Conservation (phyloP, 2,797 vertebrate genomes). For the Pangasius macronema region DNA sequence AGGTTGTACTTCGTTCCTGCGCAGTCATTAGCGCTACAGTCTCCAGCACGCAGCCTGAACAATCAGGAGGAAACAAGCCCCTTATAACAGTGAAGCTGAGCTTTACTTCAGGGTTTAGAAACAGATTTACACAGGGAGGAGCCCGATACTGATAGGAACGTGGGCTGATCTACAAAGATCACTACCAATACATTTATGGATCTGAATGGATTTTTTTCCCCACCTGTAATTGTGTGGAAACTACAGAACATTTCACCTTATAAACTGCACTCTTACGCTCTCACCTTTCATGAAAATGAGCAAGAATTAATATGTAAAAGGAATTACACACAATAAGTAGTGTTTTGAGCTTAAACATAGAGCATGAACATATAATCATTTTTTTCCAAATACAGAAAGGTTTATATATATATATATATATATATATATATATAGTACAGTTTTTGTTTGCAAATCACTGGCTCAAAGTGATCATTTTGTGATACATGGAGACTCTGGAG, state of each 20-base stretch:
- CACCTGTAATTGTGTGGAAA: not conserved
- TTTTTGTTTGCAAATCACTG: not conserved
- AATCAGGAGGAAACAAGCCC: not conserved
- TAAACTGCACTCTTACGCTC: too few species aligned
- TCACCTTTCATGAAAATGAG: not conserved
- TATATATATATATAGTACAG: too few species aligned
- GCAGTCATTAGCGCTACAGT: not conserved
- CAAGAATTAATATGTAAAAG: not conserved
- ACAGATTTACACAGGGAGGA: not conserved
- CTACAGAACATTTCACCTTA: not conserved
- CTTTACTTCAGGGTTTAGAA: not conserved
- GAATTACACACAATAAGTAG: not conserved
- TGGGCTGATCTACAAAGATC: not conserved
- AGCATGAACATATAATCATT: not conserved
- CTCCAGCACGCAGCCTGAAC: not conserved
- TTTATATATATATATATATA: too few species aligned
- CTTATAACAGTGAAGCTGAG: not conserved
- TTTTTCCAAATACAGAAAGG: not conserved
- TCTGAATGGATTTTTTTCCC: not conserved
- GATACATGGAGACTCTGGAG: not conserved
- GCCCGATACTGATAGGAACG: not conserved
- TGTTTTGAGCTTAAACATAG: not conserved
- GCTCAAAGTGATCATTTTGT: not conserved
- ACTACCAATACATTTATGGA: not conserved
- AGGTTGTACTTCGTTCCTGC: slow-evolving; percentile 20